A percentile compares a stretch with the other conserved stretches of the same genome.
These are phyloP conservation scores for Leucania comma DNA, from an alignment of 2,888 invertebrate species.

Conservation along the genomic window DNA sequence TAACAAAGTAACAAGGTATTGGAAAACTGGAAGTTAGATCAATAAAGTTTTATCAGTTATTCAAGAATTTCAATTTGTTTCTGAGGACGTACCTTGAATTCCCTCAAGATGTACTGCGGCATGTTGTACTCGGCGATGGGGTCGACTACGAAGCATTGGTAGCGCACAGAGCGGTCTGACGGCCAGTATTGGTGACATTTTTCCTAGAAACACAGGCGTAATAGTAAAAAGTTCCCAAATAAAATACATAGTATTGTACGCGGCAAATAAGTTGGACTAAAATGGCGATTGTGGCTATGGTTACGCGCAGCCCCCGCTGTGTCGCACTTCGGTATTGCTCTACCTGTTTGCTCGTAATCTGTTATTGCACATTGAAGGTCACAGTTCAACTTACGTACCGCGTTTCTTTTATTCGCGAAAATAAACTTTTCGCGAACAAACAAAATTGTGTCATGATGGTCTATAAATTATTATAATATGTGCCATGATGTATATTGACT, in stretches of 20 bases:
- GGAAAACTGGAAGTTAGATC: conserved; percentile 54
- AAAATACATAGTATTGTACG: background rate
- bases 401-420: too few relatives aligned
- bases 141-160: conserved; percentile 99
- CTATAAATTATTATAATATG: background rate
- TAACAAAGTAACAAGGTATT: conserved; percentile 46
- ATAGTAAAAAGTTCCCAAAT: background rate
- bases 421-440: background rate
- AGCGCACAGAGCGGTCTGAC: conserved; percentile 98
- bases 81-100: conserved; percentile 94
- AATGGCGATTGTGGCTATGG: too few relatives aligned
- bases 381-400: too few relatives aligned
- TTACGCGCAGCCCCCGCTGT: too few relatives aligned
- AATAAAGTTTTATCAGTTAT: conserved; percentile 54
- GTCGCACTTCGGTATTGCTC: too few relatives aligned
- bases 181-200: conserved; percentile 99
- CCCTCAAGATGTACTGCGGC: conserved; percentile 99
- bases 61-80: conserved; percentile 51
- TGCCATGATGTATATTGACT: background rate
- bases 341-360: too few relatives aligned
- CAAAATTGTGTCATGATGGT: background rate
- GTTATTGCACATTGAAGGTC: too few relatives aligned
- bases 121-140: conserved; percentile 99
- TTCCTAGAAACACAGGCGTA: conserved; percentile 92
- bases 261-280: too few relatives aligned